Evolutionary conservation across 2,888 invertebrate species (phyloP).

Genomic region (Prosapia bicincta): DNA sequence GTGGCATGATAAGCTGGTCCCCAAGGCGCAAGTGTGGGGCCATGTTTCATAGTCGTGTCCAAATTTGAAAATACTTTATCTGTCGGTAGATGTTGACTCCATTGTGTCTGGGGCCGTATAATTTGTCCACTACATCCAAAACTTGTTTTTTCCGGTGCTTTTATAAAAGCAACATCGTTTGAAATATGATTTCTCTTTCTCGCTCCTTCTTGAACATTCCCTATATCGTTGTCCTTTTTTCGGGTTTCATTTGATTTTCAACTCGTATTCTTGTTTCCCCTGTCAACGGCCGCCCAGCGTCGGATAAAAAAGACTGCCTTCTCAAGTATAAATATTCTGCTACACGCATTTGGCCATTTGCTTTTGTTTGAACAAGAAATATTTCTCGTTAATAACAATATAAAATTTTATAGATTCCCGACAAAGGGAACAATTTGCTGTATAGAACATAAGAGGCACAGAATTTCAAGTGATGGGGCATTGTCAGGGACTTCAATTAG

Average conservation of each 20-base stretch:
- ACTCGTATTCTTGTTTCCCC: conserved; percentile 12
- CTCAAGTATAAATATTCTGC: neutral
- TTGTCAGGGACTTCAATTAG: no score
- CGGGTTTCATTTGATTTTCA: conserved; percentile 9
- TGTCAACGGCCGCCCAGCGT: conserved; percentile 17
- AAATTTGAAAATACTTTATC: conserved; percentile 27
- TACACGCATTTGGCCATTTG: neutral
- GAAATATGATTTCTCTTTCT: conserved; percentile 25
- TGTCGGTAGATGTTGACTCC: conserved; percentile 25
- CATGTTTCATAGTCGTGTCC: conserved; percentile 6
- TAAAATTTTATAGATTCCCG: neutral
- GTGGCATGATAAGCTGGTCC: neutral
- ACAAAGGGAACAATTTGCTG: no score
- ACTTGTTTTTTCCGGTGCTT: conserved; percentile 12
- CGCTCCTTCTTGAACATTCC: neutral
- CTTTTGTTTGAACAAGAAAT: neutral
- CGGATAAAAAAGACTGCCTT: conserved; percentile 10
- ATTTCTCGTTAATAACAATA: neutral
- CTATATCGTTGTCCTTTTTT: conserved; percentile 12
- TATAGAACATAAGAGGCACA: no score
- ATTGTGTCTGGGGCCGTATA: conserved; percentile 21
- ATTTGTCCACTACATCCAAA: conserved; percentile 20
- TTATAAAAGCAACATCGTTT: conserved; percentile 17
- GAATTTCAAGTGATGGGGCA: no score
- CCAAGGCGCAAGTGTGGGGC: neutral